Evolutionary conservation across 1,140 invertebrate species (phyloP), one percentile per base, ranked within the genome.

Genomic region (Venturia canescens): DNA sequence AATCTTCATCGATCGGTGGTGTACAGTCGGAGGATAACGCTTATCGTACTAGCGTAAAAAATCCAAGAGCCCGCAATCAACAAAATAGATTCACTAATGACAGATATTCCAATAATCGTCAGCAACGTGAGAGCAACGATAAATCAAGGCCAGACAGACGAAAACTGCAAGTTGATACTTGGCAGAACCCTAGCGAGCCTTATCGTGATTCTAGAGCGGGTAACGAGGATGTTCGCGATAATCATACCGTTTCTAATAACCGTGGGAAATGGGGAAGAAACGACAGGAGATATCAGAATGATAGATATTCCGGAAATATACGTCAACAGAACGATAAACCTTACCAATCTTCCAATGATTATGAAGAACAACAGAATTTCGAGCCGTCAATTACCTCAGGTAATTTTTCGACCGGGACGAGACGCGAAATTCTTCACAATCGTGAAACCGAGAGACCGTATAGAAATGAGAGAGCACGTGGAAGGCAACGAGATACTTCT

Each of bases 31-130:
- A 82, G n/a, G 81, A 82, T 57, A 71, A 78, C 18, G 53, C 44
- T 31, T 44, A 79, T 13, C 44, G 63, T 50, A 71, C 63, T 26
- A 21, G 29, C n/a, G 63, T 78, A 38, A 79, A 71, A n/a, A 80
- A 57, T 15, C 81, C 80, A 31, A 79, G 80, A 23, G 31, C 66
- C 0, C 84, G 44, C 21, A 81, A 70, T 76, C 38, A 44, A 3
- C 82, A 81, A 75, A 80, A 83, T 53, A 89, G 80, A 83, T 86
- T 85, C 85, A 80, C 85, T 16, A 87, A 86, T 66, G 80, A 86
- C 60, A 86, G 80, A 72, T 86, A 84, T 69, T 82, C 75, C 50
- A 75, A 82, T 53, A 84, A 81, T 50, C 84, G 83, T 38, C 76
- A 82, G 67, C 83, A 81, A 44, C 57, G 81, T 77, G 27, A 13